These are phyloP conservation scores for Incurvaria masculella DNA, from an alignment of 2,888 invertebrate species.

Conservation along the genomic window DNA sequence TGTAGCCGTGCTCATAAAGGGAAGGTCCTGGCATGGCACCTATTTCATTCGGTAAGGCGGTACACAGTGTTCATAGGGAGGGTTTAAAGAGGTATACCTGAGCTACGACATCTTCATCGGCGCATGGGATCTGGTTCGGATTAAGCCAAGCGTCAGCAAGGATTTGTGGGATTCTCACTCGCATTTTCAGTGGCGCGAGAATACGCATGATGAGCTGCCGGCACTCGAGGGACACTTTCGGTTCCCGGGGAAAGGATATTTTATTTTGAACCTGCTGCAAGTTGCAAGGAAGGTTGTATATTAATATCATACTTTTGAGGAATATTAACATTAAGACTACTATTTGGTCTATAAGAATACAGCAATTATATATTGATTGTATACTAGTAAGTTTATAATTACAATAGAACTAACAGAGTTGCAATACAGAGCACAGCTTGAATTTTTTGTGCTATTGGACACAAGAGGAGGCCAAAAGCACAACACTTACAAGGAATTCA, in stretches of 20 bases:
- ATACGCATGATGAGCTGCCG: slow-evolving; percentile 68
- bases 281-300: slow-evolving; percentile 6
- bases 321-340: too few relatives aligned
- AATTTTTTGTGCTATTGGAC: too few relatives aligned
- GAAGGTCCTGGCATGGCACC: too few relatives aligned
- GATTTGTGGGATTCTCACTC: slow-evolving; percentile 64
- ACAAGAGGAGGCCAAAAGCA: too few relatives aligned
- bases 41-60: slow-evolving; percentile 2
- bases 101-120: slow-evolving; percentile 30
- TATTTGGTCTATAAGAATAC: too few relatives aligned
- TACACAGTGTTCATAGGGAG: slow-evolving; percentile 1
- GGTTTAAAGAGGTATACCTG: slow-evolving; percentile 16
- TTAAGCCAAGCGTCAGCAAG: slow-evolving; percentile 66
- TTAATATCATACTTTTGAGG: too few relatives aligned
- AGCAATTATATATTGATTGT: too few relatives aligned
- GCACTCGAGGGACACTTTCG: slow-evolving; percentile 62
- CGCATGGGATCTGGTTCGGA: slow-evolving; percentile 35
- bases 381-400: too few relatives aligned
- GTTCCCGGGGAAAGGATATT: slow-evolving; percentile 64
- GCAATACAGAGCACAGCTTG: too few relatives aligned
- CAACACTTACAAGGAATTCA: too few relatives aligned
- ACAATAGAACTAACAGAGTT: too few relatives aligned
- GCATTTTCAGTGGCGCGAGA: slow-evolving; percentile 63
- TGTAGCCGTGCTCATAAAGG: too few relatives aligned
- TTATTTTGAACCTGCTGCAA: slow-evolving; percentile 70